These are phyloP conservation scores for Tachypleus tridentatus DNA, from an alignment of 1,140 invertebrate species.

Conservation along the genomic window DNA sequence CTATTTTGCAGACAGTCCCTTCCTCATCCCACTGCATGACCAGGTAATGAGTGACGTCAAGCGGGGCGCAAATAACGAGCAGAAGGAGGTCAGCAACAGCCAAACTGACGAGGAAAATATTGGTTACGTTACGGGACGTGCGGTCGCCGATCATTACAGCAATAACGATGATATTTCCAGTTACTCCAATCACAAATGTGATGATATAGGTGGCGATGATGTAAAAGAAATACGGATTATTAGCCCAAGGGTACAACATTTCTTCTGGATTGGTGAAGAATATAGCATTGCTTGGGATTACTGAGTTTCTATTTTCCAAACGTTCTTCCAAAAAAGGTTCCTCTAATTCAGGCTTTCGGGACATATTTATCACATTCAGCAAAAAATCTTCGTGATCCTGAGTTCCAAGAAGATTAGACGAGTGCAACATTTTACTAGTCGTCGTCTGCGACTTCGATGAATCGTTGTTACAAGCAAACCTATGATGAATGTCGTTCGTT, in stretches of 20 bases:
- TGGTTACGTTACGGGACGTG: slow-evolving; percentile 13
- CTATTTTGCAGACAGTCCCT: slow-evolving; percentile 33
- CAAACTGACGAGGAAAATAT: slow-evolving; percentile 27
- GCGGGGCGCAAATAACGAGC: slow-evolving; percentile 33
- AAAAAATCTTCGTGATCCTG: too few relatives aligned
- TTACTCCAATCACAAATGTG: slow-evolving; percentile 21
- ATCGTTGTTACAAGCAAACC: too few relatives aligned
- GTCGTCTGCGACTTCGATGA: too few relatives aligned
- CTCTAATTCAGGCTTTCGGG: too few relatives aligned
- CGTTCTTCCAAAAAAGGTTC: too few relatives aligned
- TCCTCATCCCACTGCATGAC: slow-evolving; percentile 31
- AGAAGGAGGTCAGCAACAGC: slow-evolving; percentile 37
- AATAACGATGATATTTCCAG: slow-evolving; percentile 22
- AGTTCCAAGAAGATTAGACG: too few relatives aligned
- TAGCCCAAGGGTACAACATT: slow-evolving; percentile 20
- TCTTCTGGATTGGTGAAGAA: slow-evolving; percentile 16
- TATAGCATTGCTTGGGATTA: not conserved
- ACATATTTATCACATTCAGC: too few relatives aligned
- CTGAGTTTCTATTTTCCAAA: too few relatives aligned
- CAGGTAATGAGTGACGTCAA: slow-evolving; percentile 35
- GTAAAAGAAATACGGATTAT: slow-evolving; percentile 14
- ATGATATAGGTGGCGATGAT: slow-evolving; percentile 22
- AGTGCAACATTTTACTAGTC: too few relatives aligned
- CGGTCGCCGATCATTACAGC: slow-evolving; percentile 12
- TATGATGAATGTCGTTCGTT: too few relatives aligned